Base-by-base conservation (phyloP, 1,140 invertebrate genomes). In the Melitaea cinxia region DNA sequence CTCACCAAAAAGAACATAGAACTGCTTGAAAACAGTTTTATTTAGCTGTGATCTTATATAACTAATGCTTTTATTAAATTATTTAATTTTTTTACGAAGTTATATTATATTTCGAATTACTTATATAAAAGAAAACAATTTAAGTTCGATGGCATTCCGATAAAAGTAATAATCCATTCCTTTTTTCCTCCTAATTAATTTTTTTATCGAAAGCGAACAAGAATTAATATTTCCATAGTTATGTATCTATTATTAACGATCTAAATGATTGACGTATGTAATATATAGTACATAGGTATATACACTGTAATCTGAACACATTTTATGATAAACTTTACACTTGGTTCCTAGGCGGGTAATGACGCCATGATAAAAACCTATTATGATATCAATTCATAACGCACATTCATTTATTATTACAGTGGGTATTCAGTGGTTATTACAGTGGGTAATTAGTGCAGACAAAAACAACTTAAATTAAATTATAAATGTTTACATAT, bases 281-380 rank as follows among this genome's bases (percentile, higher is more conserved):
- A 12, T 14, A 12, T 49, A 55, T 24, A 39, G 45, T 28, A 56
- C 42, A n/a, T n/a, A n/a, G n/a, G n/a, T n/a, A n/a, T n/a, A n/a
- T n/a, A n/a, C n/a, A 56, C 30, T 37, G 61, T 56, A 64, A 56
- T 57, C 57, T 59, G 33, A 57, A 56, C 50, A 64, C 15, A 54
- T 61, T 56, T 45, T 47, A 14, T 23, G 61, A 64, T 64, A 64
- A 64, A 64, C 61, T 65, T 65, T 65, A 65, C 45, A 50, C 62
- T 57, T 57, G 7, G 23, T 4, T 57, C 15, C 49, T 12, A 5
- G 26, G 15, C 15, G 49, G 35, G 9, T 28, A 62, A 15, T 62
- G 60, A 50, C 45, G 30, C 45, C 54, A 58, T 23, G 54, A 62
- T 62, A 62, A 62, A 39, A 30, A 45, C 24, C 24, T 42, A 56